phyloP scores from a whole-genome alignment of 2,888 invertebrate species.

The Drosophila cyrtoloma region DNA sequence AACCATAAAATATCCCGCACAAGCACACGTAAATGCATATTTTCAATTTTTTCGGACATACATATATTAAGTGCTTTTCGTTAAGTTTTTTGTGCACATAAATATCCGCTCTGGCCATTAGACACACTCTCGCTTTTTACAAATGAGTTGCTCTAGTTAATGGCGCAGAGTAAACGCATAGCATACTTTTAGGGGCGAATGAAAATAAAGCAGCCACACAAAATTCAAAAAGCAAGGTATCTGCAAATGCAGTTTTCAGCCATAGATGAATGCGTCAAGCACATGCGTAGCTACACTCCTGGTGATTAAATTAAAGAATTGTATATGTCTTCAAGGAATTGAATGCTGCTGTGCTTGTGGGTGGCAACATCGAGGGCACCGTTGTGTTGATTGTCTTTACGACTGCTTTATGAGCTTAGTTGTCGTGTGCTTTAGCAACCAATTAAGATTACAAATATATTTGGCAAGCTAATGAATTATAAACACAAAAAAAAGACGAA shows the following conservation, averaged over 20 bases:
- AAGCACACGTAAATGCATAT: neutral
- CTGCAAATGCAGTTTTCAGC: conserved; percentile 10
- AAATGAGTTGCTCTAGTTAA: neutral
- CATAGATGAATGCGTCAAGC: neutral
- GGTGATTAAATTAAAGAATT: conserved; percentile 21
- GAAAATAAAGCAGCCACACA: conserved; percentile 26
- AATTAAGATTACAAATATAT: conserved; percentile 72
- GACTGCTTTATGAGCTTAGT: conserved; percentile 49
- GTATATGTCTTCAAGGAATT: neutral
- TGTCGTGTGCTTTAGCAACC: conserved; percentile 55
- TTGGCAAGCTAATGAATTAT: conserved; percentile 73
- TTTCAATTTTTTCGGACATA: neutral
- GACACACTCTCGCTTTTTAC: neutral
- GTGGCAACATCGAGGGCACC: conserved; percentile 1
- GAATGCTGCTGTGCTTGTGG: neutral
- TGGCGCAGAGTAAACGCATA: conserved; percentile 26
- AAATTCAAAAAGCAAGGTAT: neutral
- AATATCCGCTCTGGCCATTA: neutral
- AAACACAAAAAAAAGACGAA: conserved; percentile 49
- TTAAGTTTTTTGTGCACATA: neutral
- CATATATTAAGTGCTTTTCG: neutral
- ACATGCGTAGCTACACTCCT: neutral
- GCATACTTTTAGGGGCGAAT: conserved; percentile 52
- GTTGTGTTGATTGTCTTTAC: conserved; percentile 36
- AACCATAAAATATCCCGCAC: neutral